Evolutionary conservation across 1,140 invertebrate genomes (phyloP), one percentile per base, ranked within the genome.

Genomic region (Eufriesea mexicana): DNA sequence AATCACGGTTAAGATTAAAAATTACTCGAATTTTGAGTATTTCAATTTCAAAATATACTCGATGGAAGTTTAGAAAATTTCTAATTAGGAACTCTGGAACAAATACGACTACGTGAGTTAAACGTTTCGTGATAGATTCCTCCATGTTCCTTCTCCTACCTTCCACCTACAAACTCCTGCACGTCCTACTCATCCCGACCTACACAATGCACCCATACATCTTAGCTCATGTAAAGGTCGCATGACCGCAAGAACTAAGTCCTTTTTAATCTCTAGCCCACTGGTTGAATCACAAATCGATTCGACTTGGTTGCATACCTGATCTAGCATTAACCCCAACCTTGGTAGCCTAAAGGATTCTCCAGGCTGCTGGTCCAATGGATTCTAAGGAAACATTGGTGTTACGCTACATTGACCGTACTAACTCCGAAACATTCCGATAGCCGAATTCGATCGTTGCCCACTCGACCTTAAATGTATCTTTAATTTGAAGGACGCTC

Each of bases 391-490:
- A 66, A 61, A 35, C 62, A 12, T 20, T 16, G 62, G 8, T 16
- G 79, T 35, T 75, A 57, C 61, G 20, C 51, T 57, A 67, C 72
- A 81, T 76, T 57, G 51, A 62, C 35, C 59, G 35, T 62, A 55
- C 75, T 81, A 75, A 75, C 66, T 80, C 49, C 51, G 4, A 18
- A 66, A 55, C 61, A 67, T 81, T 71, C 61, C 28, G 59, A 66
- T 66, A 42, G 71, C 28, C 9, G 49, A 28, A 18, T 66, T 81
- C 79, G 79, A 75, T 75, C 51, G 61, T 12, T 35, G 18, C 45
- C 18, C 28, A 18, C 9, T 28, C 42, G n/a, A 55, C 61, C 20
- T 28, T 35, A 25, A 45, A 64, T 73, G 73, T 80, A 72, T 80
- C 68, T 18, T 10, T 18, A n/a, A 45, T 54, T 72, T 51, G 51